Evolutionary conservation across 2,888 invertebrate genomes (phyloP).

Genomic region (Chrysolina haemoptera): DNA sequence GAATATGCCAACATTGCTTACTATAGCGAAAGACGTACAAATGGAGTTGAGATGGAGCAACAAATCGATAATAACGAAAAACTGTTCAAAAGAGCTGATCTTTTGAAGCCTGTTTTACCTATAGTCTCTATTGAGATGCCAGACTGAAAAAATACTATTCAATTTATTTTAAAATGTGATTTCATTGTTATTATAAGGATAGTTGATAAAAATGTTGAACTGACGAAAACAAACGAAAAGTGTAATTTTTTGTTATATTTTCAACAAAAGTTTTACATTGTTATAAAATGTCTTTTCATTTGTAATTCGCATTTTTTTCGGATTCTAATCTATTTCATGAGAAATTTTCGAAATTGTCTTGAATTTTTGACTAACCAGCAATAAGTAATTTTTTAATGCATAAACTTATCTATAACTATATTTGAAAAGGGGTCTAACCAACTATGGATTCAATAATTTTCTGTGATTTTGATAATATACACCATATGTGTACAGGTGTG

Average conservation of each 20-base stretch:
- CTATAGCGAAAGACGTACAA: conserved; percentile 76
- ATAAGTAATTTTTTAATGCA: no score
- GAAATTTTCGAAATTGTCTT: no score
- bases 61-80: conserved; percentile 72
- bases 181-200: background rate
- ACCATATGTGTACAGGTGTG: no score
- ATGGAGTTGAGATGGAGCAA: conserved; percentile 69
- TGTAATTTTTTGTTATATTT: conserved; percentile 17
- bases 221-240: conserved; percentile 1
- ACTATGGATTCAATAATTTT: no score
- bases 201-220: conserved; percentile 9
- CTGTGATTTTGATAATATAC: no score
- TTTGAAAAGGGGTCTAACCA: no score
- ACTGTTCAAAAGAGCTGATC: conserved; percentile 82
- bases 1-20: conserved; percentile 99
- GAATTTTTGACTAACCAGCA: no score
- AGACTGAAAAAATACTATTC: conserved; percentile 76
- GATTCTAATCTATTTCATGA: no score
- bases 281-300: background rate
- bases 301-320: background rate
- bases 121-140: conserved; percentile 93
- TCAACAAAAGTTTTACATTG: background rate
- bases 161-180: background rate
- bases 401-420: no score
- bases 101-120: conserved; percentile 89